Evolutionary conservation across 2,888 invertebrate genomes (phyloP).

Genomic region (Eudasyphora cyanicolor): DNA sequence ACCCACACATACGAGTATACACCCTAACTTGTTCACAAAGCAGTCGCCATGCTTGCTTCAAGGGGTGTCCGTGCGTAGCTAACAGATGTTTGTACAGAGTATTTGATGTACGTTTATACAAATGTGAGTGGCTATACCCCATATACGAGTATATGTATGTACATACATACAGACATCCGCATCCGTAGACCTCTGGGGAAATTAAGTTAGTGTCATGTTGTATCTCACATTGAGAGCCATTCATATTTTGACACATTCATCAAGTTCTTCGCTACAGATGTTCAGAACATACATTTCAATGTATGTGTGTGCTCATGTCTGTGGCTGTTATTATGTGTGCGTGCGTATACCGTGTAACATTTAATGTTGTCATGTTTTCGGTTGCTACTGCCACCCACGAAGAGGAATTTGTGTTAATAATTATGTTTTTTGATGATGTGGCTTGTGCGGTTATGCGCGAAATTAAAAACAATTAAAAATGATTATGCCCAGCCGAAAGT

Average conservation of each 20-base stretch:
- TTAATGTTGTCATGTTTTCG: background rate
- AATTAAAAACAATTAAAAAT: constrained; percentile 31
- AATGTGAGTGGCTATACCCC: background rate
- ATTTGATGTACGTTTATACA: constrained; percentile 25
- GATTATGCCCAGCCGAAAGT: background rate
- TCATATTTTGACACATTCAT: constrained; percentile 44
- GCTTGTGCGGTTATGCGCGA: background rate
- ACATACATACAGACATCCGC: background rate
- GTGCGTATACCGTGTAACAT: background rate
- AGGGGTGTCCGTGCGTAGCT: no score
- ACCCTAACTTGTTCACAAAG: background rate
- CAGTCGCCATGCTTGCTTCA: no score
- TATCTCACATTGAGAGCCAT: constrained; percentile 33
- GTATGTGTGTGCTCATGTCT: background rate
- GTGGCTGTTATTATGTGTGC: background rate
- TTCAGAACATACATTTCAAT: background rate
- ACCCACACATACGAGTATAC: background rate
- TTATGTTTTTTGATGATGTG: constrained; percentile 1
- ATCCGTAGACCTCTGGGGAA: constrained; percentile 50
- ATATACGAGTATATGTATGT: background rate
- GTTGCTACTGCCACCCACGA: background rate
- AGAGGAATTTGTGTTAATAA: constrained; percentile 12
- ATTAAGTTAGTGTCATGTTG: constrained; percentile 56
- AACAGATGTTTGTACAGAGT: background rate
- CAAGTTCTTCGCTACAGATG: background rate